Evolutionary conservation across 2,888 invertebrate genomes (phyloP).

Genomic region (Beris morrisii): DNA sequence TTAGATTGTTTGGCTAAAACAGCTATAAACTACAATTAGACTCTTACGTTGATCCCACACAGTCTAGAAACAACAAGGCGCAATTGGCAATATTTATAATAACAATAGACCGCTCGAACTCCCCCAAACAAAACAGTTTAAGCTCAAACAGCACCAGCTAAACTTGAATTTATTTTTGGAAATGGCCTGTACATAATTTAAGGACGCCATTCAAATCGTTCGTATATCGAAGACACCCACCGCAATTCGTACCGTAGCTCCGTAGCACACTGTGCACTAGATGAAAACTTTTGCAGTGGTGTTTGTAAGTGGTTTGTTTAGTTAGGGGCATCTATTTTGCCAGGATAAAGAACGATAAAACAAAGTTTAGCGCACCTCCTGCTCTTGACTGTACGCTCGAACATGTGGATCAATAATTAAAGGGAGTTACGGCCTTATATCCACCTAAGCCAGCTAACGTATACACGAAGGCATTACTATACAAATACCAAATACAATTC

Average conservation of each 20-base stretch:
- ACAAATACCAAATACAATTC: neutral
- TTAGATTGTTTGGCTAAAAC: too few relatives aligned
- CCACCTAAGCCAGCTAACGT: neutral
- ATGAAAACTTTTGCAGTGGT: too few relatives aligned
- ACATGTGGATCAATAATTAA: conserved; percentile 22
- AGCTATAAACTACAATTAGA: too few relatives aligned
- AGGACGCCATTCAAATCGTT: conserved; percentile 5
- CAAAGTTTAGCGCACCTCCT: conserved; percentile 10
- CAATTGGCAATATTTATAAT: too few relatives aligned
- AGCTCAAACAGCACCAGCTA: too few relatives aligned
- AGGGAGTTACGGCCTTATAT: conserved; percentile 22
- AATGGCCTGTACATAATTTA: conserved; percentile 2
- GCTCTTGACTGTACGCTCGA: neutral
- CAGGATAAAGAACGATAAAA: neutral
- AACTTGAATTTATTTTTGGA: neutral
- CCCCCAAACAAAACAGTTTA: too few relatives aligned
- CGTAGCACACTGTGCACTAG: neutral
- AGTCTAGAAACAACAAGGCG: too few relatives aligned
- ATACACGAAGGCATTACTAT: neutral
- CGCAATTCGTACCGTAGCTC: neutral
- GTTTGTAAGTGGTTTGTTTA: too few relatives aligned
- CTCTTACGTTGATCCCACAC: too few relatives aligned
- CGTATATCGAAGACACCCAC: conserved; percentile 1
- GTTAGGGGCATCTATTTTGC: too few relatives aligned
- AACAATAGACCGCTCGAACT: too few relatives aligned